A percentile compares a stretch with the other conserved stretches of the same genome.
phyloP scores from a whole-genome alignment of 2,113 vertebrate species.

The Syngnathus scovelli region DNA sequence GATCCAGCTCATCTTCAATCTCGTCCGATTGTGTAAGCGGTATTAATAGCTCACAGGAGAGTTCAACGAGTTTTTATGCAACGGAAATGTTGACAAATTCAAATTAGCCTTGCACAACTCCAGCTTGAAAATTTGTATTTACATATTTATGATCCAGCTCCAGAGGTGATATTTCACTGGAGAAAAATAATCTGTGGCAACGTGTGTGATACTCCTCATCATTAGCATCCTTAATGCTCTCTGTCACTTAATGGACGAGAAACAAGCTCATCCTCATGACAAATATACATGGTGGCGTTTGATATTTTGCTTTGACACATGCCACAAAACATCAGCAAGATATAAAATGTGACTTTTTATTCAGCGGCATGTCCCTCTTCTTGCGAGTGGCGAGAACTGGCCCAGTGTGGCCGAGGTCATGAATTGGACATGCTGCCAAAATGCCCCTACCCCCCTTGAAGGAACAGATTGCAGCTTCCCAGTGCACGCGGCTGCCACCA shows the following conservation, averaged over 20 bases:
- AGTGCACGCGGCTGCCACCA: constrained; percentile 50
- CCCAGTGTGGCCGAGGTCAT: constrained; percentile 35
- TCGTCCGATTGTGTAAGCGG: neutral
- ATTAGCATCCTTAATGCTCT: neutral
- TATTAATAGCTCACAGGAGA: neutral
- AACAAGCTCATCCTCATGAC: neutral
- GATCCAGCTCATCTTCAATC: neutral
- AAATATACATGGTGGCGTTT: constrained; percentile 2
- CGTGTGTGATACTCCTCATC: neutral
- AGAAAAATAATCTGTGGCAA: constrained; percentile 8
- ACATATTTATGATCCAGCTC: constrained; percentile 1
- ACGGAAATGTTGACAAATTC: neutral
- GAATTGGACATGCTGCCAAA: constrained; percentile 44
- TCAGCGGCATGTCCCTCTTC: constrained; percentile 46
- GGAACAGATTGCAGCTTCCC: constrained; percentile 63
- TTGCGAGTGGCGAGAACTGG: constrained; percentile 32
- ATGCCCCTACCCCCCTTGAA: constrained; percentile 38
- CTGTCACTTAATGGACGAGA: neutral
- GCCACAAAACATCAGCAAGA: constrained; percentile 9
- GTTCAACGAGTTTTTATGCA: neutral
- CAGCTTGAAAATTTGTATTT: neutral
- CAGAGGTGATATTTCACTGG: neutral
- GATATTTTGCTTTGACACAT: neutral
- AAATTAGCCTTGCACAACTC: neutral
- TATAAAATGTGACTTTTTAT: constrained; percentile 14